A percentile compares a stretch with the other conserved stretches of the same genome.
Evolutionary conservation across 1,140 invertebrate genomes (phyloP).

Genomic region (Andrena cerasifolii): DNA sequence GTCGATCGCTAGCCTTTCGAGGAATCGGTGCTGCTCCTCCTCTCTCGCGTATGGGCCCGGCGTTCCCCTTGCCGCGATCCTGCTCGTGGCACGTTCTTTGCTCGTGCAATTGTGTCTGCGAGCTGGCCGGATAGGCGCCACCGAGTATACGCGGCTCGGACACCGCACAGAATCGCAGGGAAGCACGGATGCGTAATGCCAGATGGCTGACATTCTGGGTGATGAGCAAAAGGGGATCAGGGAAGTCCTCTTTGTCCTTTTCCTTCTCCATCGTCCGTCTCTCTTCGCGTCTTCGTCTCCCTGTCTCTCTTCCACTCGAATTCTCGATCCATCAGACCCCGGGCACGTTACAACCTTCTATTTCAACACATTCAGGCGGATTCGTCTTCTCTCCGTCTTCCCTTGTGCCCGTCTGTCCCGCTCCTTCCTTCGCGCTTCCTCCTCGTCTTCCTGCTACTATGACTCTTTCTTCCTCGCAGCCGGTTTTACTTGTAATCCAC

Average conservation of each 20-base stretch:
- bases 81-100: not conserved
- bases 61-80: not conserved
- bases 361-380: not conserved
- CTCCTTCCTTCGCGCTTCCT: not conserved
- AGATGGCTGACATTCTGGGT: slow-evolving; percentile 60
- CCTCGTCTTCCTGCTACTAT: not conserved
- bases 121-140: slow-evolving; percentile 57
- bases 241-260: slow-evolving; percentile 12
- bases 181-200: slow-evolving; percentile 45
- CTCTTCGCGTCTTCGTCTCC: not conserved
- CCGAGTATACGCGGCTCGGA: slow-evolving; percentile 13
- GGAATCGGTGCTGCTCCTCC: slow-evolving; percentile 51
- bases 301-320: not conserved
- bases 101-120: slow-evolving; percentile 8
- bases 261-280: not conserved
- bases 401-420: not conserved
- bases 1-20: slow-evolving; percentile 35
- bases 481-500: slow-evolving; percentile 44
- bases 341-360: slow-evolving; percentile 24
- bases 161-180: slow-evolving; percentile 10
- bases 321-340: slow-evolving; percentile 23
- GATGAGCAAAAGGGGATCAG: slow-evolving; percentile 39
- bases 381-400: slow-evolving; percentile 7
- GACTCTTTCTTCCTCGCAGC: slow-evolving; percentile 28
- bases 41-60: not conserved